Base-by-base conservation (phyloP, 2,797 vertebrate genomes). In the Anguilla anguilla region DNA sequence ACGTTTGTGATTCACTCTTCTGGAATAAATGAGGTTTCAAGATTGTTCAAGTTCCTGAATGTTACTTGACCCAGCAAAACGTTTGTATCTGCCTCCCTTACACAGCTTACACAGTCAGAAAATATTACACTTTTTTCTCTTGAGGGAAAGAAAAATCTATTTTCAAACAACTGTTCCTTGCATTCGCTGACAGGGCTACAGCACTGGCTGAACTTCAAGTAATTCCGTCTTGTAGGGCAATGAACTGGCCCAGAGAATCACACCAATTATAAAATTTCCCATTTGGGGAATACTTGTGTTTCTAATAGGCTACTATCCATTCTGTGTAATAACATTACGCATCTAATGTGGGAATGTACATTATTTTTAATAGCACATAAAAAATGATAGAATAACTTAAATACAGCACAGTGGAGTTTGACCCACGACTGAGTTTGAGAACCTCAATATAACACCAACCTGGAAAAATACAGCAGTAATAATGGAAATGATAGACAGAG, bases 181-280 rank as follows among this genome's bases (percentile, higher is more conserved):
- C n/a, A 15, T 28, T 84, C 9, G 1, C 79, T 57, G n/a, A 57
- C n/a, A 28, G 28, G 82, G n/a, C 57, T 13, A 55, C 82, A 83
- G 46, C 28, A 17, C 82, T 51, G 46, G 6, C 49, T 53, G 22
- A 55, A 55, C 6, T 7, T 81, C 22, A n/a, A 84, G 46, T 84
- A 46, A 19, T 77, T 39, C 10, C 13, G 0, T 82, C 39, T 55
- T 35, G 11, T 13, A 83, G 49, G 46, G 3, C n/a, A 19, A 25
- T 84, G 28, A 84, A 55, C 49, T 31, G 51, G 13, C 51, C 55
- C 28, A 17, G 25, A 57, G 82, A 84, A 49, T 82, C 79, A 84
- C 82, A 84, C n/a, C 49, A 55, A 84, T 84, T 35, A 19, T 35
- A 84, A 6, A 15, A 82, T 83, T 55, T 53, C 43, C 43, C 81